Conservation (phyloP, 1,140 invertebrate genomes). For the Capitella teleta region DNA sequence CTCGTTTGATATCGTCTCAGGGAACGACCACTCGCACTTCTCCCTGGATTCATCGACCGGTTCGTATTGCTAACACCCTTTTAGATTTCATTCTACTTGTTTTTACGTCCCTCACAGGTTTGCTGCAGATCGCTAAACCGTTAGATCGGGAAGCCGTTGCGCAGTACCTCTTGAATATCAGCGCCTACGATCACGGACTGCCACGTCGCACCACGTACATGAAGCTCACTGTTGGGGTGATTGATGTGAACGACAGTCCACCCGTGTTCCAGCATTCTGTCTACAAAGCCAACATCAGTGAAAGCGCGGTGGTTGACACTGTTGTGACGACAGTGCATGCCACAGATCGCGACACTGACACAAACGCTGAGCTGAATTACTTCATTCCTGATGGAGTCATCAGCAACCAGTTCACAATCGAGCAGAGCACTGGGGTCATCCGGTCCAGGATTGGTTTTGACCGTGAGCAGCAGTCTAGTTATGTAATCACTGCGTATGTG, state of each 20-base stretch:
- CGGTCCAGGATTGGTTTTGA: constrained; percentile 76
- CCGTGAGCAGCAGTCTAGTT: constrained; percentile 47
- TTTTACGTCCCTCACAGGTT: constrained; percentile 17
- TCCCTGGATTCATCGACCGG: constrained; percentile 66
- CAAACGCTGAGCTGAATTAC: constrained; percentile 37
- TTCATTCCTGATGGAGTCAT: constrained; percentile 53
- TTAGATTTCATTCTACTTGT: not conserved
- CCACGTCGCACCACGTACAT: constrained; percentile 73
- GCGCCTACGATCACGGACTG: constrained; percentile 63
- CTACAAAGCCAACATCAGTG: constrained; percentile 49
- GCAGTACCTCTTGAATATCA: constrained; percentile 74
- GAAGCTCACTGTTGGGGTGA: constrained; percentile 72
- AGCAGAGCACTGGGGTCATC: constrained; percentile 75
- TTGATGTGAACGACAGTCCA: constrained; percentile 86
- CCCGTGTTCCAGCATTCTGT: constrained; percentile 65
- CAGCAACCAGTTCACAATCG: constrained; percentile 70
- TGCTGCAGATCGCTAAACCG: constrained; percentile 50
- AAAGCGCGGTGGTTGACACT: constrained; percentile 48
- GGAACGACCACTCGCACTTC: constrained; percentile 72
- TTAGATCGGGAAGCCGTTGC: constrained; percentile 76
- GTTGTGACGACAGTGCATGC: constrained; percentile 66
- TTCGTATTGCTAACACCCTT: constrained; percentile 7
- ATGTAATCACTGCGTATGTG: constrained; percentile 22
- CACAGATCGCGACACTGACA: not conserved
- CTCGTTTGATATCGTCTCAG: constrained; percentile 53